Conservation (phyloP, 2,888 invertebrate species). For the Junonia oenone region DNA sequence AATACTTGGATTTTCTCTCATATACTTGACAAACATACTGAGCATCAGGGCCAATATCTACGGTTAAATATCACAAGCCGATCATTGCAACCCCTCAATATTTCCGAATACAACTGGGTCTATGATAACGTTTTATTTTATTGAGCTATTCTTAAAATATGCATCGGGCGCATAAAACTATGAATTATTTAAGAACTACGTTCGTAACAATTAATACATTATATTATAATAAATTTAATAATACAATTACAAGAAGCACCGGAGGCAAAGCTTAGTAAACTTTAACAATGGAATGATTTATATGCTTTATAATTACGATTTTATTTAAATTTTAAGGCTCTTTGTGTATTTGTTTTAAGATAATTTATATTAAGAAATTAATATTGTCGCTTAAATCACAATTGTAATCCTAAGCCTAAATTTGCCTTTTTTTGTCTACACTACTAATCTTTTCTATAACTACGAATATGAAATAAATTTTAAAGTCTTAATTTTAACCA, state of each 20-base stretch:
- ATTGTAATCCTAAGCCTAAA: slow-evolving; percentile 1
- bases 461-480: neutral
- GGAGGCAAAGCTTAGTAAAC: neutral
- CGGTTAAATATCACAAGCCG: slow-evolving; percentile 14
- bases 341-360: neutral
- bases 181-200: slow-evolving; percentile 13
- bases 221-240: slow-evolving; percentile 8
- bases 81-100: slow-evolving; percentile 6
- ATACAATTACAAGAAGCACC: slow-evolving; percentile 9
- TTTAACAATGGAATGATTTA: slow-evolving; percentile 16
- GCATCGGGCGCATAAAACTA: neutral
- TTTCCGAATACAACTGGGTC: neutral
- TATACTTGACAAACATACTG: neutral
- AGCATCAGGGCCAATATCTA: neutral
- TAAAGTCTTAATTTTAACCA: neutral
- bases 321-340: neutral
- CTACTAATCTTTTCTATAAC: neutral
- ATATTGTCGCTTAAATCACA: slow-evolving; percentile 18
- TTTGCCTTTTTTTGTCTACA: neutral
- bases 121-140: neutral
- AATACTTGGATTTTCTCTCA: neutral
- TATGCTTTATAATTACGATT: neutral
- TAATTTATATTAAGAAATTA: slow-evolving; percentile 2
- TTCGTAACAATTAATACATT: slow-evolving; percentile 7
- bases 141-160: neutral